Conservation (phyloP, 1,140 invertebrate species). For the Drosophila lacertosa region DNA sequence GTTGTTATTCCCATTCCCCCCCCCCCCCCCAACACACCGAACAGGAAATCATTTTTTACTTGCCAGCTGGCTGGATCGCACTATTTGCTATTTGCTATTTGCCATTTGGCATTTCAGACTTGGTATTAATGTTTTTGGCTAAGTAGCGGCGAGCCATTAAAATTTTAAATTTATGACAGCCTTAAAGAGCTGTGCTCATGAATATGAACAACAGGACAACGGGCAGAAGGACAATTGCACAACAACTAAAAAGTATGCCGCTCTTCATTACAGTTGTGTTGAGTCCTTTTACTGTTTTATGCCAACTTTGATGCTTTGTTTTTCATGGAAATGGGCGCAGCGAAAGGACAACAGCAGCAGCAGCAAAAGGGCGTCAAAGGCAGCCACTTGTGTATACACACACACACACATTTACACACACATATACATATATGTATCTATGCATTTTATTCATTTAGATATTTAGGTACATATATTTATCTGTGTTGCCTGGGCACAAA, state of each 20-base stretch:
- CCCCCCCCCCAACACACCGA: background rate
- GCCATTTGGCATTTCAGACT: too few relatives aligned
- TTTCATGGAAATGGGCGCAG: constrained; percentile 43
- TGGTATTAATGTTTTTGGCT: constrained; percentile 49
- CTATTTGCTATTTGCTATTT: constrained; percentile 49
- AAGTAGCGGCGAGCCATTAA: constrained; percentile 6
- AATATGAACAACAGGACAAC: constrained; percentile 15
- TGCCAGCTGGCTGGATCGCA: constrained; percentile 16
- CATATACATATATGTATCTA: too few relatives aligned
- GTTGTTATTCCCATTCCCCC: constrained; percentile 10
- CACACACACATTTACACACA: too few relatives aligned
- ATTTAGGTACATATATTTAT: constrained; percentile 39
- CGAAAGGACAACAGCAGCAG: constrained; percentile 18
- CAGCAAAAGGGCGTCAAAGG: constrained; percentile 47
- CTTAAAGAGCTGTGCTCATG: constrained; percentile 18
- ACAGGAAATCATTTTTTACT: constrained; percentile 76
- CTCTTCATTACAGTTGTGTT: constrained; percentile 16
- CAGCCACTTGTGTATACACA: too few relatives aligned
- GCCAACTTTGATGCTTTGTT: constrained; percentile 64
- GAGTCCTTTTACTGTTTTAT: constrained; percentile 14
- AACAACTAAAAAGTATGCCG: constrained; percentile 31
- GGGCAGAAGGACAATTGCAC: constrained; percentile 13
- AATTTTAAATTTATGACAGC: constrained; percentile 36
- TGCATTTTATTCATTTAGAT: constrained; percentile 69
- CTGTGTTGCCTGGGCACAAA: constrained; percentile 57